These are phyloP conservation scores for Globodera ellingtonae DNA, from an alignment of 1,140 invertebrate genomes.

Conservation along the genomic window DNA sequence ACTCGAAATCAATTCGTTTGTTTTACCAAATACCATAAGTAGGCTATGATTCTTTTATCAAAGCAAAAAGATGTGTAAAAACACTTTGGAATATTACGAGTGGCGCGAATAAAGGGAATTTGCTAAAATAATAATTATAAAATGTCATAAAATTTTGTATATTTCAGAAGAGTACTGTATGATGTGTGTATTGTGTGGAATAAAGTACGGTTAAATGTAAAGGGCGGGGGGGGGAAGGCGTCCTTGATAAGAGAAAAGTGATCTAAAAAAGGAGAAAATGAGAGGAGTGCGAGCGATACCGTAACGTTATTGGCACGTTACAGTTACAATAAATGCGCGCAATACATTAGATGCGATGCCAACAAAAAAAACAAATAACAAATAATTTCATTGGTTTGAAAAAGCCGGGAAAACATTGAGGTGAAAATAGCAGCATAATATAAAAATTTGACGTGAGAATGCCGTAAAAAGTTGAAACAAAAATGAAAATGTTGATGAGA, in stretches of 20 bases:
- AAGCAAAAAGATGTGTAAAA: conserved; percentile 12
- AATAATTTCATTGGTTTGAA: background rate
- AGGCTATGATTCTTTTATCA: background rate
- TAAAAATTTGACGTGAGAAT: too few species aligned
- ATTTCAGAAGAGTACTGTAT: background rate
- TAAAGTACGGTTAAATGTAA: background rate
- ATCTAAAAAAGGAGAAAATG: background rate
- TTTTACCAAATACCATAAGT: too few species aligned
- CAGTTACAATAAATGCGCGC: background rate
- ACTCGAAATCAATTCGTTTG: too few species aligned
- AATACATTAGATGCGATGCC: background rate
- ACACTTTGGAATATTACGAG: conserved; percentile 2
- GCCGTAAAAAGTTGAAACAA: background rate
- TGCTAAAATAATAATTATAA: background rate
- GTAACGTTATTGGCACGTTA: background rate
- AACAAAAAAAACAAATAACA: background rate
- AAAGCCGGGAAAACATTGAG: background rate
- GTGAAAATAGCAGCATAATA: background rate
- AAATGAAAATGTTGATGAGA: background rate
- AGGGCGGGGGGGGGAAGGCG: background rate
- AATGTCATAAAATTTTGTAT: background rate
- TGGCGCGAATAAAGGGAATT: too few species aligned
- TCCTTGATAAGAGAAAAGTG: background rate
- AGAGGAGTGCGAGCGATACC: background rate
- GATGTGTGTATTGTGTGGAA: background rate